Base-by-base conservation (phyloP, 2,113 vertebrate genomes). In the Triplophysa tibetana region DNA sequence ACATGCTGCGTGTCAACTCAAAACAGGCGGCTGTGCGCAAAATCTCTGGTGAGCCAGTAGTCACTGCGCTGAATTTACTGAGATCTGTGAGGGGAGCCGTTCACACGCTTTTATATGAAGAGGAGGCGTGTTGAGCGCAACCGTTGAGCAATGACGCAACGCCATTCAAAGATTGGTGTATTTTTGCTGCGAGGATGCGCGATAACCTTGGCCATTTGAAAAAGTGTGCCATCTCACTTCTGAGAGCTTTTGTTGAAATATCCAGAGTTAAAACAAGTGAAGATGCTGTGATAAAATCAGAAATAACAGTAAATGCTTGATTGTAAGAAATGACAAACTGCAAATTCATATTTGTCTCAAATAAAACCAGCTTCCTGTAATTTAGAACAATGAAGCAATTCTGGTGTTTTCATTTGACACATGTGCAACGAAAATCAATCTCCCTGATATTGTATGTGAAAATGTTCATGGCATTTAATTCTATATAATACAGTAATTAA, bases 111-210 rank as follows among this genome's bases (percentile, higher is more conserved):
- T 90, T 91, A 91, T 91, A 89, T 73, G 63, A n/a, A 23, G 70
- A 66, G 85, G 84, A 84, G 83, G 87, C 84, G 88, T 23, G 82
- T 62, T 16, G 10, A 77, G 4, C 64, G 70, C 86, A 79, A 81
- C 64, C 69, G 70, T 23, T 73, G 82, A 58, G 62, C 66, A 62
- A 29, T 92, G 92, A 92, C 89, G 92, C 86, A 83, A 79, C 38
- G 6, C 29, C 79, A 77, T 81, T 82, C 82, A 87, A 16, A 11
- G 63, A 78, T 38, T 2, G 61, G 23, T 81, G 26, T 62, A 1
- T n/a, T 54, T 16, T 29, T 50, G 12, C 24, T 9, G 33, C 5
- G 29, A 74, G 45, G 23, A 14, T 73, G 48, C 43, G 54, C 21
- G 43, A 63, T 83, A 81, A 86, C 81, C 87, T 75, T 83, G 83